A percentile compares a stretch with the other conserved stretches of the same genome.
These are phyloP conservation scores for Drosophila mercatorum DNA, from an alignment of 2,888 invertebrate genomes.

Conservation along the genomic window DNA sequence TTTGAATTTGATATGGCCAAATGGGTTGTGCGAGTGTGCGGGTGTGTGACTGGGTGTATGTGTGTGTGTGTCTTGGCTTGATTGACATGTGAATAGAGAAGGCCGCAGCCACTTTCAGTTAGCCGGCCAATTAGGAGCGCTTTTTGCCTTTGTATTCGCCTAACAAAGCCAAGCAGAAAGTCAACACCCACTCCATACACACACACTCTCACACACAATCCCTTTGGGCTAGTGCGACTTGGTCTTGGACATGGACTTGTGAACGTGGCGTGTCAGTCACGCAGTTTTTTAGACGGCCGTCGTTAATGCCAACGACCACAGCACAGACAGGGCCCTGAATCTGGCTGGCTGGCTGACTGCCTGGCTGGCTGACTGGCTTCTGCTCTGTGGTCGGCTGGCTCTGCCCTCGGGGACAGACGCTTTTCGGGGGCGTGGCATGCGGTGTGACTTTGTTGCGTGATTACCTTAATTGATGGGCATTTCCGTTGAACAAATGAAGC, in stretches of 20 bases:
- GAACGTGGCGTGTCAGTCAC: constrained; percentile 74
- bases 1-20: constrained; percentile 63
- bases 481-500: constrained; percentile 79
- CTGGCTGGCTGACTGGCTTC: constrained; percentile 1
- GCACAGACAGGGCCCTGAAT: constrained; percentile 40
- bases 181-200: constrained; percentile 36
- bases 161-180: constrained; percentile 72
- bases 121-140: constrained; percentile 75
- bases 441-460: constrained; percentile 80
- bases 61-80: constrained; percentile 44
- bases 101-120: constrained; percentile 75
- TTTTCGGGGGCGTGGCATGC: constrained; percentile 60
- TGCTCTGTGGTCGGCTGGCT: constrained; percentile 9
- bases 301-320: constrained; percentile 69
- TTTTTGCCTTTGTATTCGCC: constrained; percentile 74
- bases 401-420: constrained; percentile 10
- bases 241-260: constrained; percentile 37
- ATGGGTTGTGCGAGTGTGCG: constrained; percentile 27
- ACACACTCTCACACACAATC: neutral
- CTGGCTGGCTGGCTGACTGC: constrained; percentile 1
- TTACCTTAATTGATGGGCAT: constrained; percentile 80
- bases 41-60: constrained; percentile 7
- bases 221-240: constrained; percentile 22
- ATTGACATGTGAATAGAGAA: constrained; percentile 79
- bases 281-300: constrained; percentile 76